A percentile compares a stretch with the other conserved stretches of the same genome.
These are phyloP conservation scores for Micronisus gabar DNA, from an alignment of 2,113 vertebrate species.

Conservation along the genomic window DNA sequence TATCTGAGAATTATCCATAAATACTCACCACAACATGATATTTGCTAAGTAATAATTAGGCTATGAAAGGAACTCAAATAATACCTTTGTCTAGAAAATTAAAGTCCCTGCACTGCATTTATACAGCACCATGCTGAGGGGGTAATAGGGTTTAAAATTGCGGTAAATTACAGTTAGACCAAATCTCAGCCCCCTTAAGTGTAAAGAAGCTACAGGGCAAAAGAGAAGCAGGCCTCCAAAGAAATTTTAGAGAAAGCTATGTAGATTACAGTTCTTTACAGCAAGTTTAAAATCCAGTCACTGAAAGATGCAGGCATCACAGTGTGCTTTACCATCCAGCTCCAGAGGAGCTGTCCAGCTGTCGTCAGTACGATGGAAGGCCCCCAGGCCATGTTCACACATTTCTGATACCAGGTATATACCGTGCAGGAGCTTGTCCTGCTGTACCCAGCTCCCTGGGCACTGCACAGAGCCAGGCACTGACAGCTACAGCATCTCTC, in stretches of 20 bases:
- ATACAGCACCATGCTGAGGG: conserved; percentile 11
- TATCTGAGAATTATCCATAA: conserved; percentile 54
- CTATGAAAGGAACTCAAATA: conserved; percentile 40
- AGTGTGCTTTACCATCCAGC: not conserved
- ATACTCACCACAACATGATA: conserved; percentile 42
- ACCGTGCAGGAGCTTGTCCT: not conserved
- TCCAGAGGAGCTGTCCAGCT: not conserved
- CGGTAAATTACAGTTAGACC: not conserved
- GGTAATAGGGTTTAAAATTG: conserved; percentile 39
- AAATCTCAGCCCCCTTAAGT: not conserved
- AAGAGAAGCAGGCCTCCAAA: not conserved
- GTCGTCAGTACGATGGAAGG: rapidly evolving
- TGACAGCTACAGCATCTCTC: not conserved
- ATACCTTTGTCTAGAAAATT: conserved; percentile 49
- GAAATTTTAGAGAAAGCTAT: not conserved
- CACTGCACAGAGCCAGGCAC: not conserved
- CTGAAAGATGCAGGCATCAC: no score
- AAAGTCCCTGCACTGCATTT: conserved; percentile 4
- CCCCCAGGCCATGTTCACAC: not conserved
- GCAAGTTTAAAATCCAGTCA: not conserved
- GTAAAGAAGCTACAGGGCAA: not conserved
- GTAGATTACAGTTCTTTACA: not conserved
- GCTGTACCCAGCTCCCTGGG: not conserved
- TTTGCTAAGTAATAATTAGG: conserved; percentile 57
- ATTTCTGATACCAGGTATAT: not conserved